Base-by-base conservation (phyloP, 1,140 invertebrate genomes). In the Heliothis virescens region DNA sequence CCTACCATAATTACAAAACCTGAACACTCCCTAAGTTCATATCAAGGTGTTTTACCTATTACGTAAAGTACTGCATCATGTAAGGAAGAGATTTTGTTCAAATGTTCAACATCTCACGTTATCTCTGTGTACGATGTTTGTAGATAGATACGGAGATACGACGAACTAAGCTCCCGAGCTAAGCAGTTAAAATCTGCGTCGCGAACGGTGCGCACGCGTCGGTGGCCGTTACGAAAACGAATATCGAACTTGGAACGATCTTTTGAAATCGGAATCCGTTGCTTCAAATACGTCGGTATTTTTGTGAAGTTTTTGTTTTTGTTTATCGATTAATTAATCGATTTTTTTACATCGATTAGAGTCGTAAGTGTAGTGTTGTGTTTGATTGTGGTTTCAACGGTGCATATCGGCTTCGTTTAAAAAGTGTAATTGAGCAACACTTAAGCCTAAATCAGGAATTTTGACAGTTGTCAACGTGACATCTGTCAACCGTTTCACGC, bases 171-270 rank as follows among this genome's bases (percentile, higher is more conserved):
- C 57, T 63, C 60, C 52, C 41, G 57, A 18, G 48, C 77, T 84
- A 87, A 89, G 87, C 92, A 94, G 92, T 94, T 92, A 85, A 92
- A 91, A 88, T 87, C 86, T 87, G 87, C 87, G 86, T 83, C 87
- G 91, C 90, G 90, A 76, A 83, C 88, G 73, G 71, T 82, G 88
- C 92, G 92, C 92, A 94, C 92, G 92, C 92, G 86, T 74, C 82
- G 88, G 79, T 16, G 41, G 16, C 41, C 63, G 63, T 67, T 67
- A 48, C 63, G 16, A 41, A 41, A 41, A 71, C 55, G 63, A 67
- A 81, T 26, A 71, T 75, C 34, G 47, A 59, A 78, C 63, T 57
- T 67, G 18, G 52, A 62, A 79, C 55, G 59, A 75, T 76, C 59
- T 80, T 78, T 26, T 55, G 72, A 79, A 60, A 13, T 79, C 74